Base-by-base conservation (phyloP, 2,797 vertebrate genomes). In the Esox lucius region DNA sequence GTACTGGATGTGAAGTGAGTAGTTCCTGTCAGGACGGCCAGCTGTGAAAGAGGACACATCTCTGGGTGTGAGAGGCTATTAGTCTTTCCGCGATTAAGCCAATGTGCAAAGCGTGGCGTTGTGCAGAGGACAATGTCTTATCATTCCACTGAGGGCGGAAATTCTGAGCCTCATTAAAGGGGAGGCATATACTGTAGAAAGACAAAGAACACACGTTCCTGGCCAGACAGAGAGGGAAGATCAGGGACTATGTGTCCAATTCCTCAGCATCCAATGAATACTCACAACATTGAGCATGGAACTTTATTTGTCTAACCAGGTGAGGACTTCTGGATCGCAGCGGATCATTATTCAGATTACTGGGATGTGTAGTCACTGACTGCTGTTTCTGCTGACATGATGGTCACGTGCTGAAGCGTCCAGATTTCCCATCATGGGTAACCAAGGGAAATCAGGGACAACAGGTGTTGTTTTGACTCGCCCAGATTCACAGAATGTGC, bases 31-130 rank as follows among this genome's bases (percentile, higher is more conserved):
- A 16, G 75, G 68, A 4, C 64, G 26, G 68, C 59, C 59, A 5
- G 68, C 70, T 31, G 17, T 71, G 24, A 75, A 70, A 48, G 59
- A 70, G 39, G 74, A 70, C 16, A 64, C 35, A 2, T 22, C 56
- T 7, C 22, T 51, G 19, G 19, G 3, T 15, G 56, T 12, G 22
- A 59, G 53, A 22, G 53, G 11, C 22, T 59, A 59, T 59, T 56
- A 12, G 51, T 24, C n/a, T 8, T 59, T 59, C 22, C 9, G 22
- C 61, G 56, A 61, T 26, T 22, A 13, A 61, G 61, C 61, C 22
- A 61, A 12, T 2, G 22, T 24, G n/a, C 22, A 24, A 24, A 61
- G 24, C 9, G 3, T 22, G 56, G 11, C n/a, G 56, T 3, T 59
- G n/a, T 61, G 61, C 56, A 26, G 56, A 22, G 56, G 56, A 61